phyloP scores from a whole-genome alignment of 2,113 vertebrate species.

The Hypanus sabinus region DNA sequence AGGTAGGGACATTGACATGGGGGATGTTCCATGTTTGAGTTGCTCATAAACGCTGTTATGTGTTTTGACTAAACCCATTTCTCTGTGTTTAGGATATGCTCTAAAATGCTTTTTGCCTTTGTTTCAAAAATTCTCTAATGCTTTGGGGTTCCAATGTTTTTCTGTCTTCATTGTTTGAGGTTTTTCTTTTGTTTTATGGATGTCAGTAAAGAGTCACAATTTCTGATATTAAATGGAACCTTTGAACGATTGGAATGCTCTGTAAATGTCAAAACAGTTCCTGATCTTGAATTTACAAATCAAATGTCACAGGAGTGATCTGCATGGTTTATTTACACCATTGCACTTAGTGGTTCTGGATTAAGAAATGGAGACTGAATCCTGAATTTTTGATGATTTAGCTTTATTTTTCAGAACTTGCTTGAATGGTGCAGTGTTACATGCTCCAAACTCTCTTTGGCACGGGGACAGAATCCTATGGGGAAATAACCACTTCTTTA shows the following conservation, averaged over 20 bases:
- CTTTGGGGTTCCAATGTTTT: no score
- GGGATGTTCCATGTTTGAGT: background rate
- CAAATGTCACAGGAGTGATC: background rate
- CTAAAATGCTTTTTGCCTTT: background rate
- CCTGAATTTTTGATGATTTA: background rate
- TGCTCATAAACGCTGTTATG: background rate
- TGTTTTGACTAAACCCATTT: background rate
- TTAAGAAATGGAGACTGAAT: background rate
- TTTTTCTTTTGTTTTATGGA: no score
- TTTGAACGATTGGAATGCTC: no score
- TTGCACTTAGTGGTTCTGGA: no score
- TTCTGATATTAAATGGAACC: no score
- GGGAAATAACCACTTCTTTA: conserved; percentile 99
- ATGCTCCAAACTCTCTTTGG: conserved; percentile 77
- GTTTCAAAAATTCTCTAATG: no score
- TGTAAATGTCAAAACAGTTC: background rate
- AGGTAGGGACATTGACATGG: background rate
- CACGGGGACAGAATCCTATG: conserved; percentile 93
- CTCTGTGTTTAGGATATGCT: background rate
- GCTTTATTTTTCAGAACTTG: conserved; percentile 69
- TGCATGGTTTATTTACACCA: background rate
- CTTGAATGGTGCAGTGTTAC: conserved; percentile 79
- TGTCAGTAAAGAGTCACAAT: no score
- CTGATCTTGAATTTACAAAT: background rate
- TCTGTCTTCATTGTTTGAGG: no score